These are phyloP conservation scores for Leptopterna dolabrata DNA, from an alignment of 2,888 invertebrate species.

Conservation along the genomic window DNA sequence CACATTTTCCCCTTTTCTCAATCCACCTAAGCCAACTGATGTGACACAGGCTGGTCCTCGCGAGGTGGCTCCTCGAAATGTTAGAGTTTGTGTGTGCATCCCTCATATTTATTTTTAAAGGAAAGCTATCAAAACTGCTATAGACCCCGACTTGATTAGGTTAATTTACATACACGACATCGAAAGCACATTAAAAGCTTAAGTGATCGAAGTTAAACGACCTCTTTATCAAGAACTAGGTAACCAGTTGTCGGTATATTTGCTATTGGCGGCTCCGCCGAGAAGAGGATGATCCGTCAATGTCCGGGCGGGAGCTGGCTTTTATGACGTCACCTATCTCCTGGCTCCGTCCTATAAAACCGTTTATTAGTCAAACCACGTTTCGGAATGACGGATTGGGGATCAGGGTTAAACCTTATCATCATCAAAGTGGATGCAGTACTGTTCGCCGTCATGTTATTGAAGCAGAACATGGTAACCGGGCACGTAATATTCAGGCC, in stretches of 20 bases:
- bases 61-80: no score
- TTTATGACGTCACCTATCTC: conserved; percentile 17
- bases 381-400: not conserved
- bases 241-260: not conserved
- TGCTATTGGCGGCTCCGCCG: conserved; percentile 24
- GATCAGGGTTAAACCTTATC: not conserved
- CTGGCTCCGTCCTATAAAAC: not conserved
- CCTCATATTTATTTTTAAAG: no score
- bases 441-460: not conserved
- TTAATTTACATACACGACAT: no score
- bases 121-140: no score
- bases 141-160: no score
- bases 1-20: no score
- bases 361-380: not conserved
- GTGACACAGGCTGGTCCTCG: no score
- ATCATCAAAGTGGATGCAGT: not conserved
- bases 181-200: not conserved
- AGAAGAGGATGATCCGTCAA: conserved; percentile 38
- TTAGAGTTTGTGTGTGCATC: no score
- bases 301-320: not conserved
- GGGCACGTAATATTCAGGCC: no score
- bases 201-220: not conserved
- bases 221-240: not conserved
- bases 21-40: no score
- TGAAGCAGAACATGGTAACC: no score